Base-by-base conservation (phyloP, 2,113 vertebrate genomes). In the Prunella fulvescens region DNA sequence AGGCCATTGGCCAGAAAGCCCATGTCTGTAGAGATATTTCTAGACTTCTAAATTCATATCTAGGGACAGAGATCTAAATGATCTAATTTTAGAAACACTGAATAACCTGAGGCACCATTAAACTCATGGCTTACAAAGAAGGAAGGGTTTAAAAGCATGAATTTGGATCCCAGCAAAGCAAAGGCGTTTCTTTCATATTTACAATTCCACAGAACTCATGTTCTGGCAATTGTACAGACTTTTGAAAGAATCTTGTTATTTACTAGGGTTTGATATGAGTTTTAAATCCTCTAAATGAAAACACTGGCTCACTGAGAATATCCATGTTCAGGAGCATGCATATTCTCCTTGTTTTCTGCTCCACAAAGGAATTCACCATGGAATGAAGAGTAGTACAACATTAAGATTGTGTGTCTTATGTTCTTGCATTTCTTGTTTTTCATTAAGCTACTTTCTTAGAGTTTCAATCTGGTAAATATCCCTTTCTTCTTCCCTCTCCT, bases 31-130 rank as follows among this genome's bases (percentile, higher is more conserved):
- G 12, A 48, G 23, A 53, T 81, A 44, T 23, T 80, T 54, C 29
- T 37, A 24, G n/a, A 54, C 31, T 93, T 71, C 17, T 57, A 40
- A 72, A 77, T 94, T 82, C 23, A n/a, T 86, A 50, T 88, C 24
- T 92, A 81, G 54, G 24, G 58, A 73, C 39, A 42, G 33, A 88
- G 12, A 78, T 47, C 39, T 70, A 70, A 88, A 73, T 17, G 3
- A 40, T 29, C 12, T 54, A 39, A 81, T 45, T 73, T 85, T 44
- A 83, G 19, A 72, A 53, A 25, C 72, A 61, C 15, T 47, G 33
- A 74, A 74, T 20, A 58, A 42, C 39, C 13, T 7, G 16, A 76
- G 40, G 39, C 54, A 65, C 11, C 19, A 58, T 11, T 48, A 33
- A 90, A 80, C 25, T 77, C 26, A 19, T 50, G 11, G 11, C 23